A percentile compares a stretch with the other conserved stretches of the same genome.
Conservation (phyloP, 2,797 vertebrate species). For the Enteromius treurensis region DNA sequence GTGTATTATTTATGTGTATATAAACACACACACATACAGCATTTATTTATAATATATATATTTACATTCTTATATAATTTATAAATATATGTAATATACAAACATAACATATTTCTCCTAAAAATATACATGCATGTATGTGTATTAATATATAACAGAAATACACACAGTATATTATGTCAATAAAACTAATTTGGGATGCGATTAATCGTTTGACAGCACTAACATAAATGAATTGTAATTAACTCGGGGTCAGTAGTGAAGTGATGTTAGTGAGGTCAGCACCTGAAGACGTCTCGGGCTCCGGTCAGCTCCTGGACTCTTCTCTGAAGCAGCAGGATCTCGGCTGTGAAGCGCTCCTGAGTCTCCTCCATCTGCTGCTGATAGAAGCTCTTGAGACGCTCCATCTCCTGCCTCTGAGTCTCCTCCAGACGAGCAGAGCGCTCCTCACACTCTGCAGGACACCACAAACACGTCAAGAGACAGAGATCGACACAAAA, state of each 20-base stretch:
- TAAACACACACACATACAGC: too few relatives aligned
- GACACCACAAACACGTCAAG: not conserved
- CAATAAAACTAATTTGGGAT: too few relatives aligned
- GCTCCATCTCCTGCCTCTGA: conserved; percentile 81
- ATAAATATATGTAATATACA: too few relatives aligned
- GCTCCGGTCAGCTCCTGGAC: conserved; percentile 73
- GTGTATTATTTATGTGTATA: too few relatives aligned
- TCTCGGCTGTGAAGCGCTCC: conserved; percentile 78
- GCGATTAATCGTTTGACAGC: too few relatives aligned
- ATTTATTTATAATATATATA: too few relatives aligned
- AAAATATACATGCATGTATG: too few relatives aligned
- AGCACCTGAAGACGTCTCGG: conserved; percentile 76
- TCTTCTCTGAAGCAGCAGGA: conserved; percentile 77
- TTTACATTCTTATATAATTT: too few relatives aligned
- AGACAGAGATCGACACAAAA: not conserved
- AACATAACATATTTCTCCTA: too few relatives aligned
- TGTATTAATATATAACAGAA: too few relatives aligned
- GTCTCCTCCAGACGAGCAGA: conserved; percentile 79
- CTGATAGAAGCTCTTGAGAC: conserved; percentile 79
- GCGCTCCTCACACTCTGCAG: conserved; percentile 72
- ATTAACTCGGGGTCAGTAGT: not conserved
- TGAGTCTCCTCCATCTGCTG: conserved; percentile 82
- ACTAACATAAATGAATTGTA: not conserved
- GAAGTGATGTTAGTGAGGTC: not conserved
- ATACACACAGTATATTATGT: too few relatives aligned